Evolutionary conservation across 1,140 invertebrate species (phyloP).

Genomic region (Bradysia coprophila): DNA sequence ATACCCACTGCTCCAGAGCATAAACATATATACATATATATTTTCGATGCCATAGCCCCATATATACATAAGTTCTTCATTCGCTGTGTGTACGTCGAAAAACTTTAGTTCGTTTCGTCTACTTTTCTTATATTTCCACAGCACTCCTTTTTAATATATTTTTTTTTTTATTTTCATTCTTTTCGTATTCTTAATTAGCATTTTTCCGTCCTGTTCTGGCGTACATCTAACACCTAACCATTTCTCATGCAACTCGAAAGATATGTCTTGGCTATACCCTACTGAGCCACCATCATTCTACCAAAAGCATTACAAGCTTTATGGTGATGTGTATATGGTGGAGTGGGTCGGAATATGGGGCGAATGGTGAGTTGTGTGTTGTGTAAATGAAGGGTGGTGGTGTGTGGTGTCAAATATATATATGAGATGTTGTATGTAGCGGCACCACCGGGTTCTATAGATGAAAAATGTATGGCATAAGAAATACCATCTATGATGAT

Average conservation of each 20-base stretch:
- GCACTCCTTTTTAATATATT: background rate
- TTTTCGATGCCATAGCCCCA: no score
- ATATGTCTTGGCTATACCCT: background rate
- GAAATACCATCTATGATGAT: no score
- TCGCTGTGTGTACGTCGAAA: background rate
- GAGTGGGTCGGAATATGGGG: background rate
- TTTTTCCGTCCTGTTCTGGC: background rate
- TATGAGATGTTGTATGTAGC: no score
- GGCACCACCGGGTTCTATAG: no score
- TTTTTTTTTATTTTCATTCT: background rate
- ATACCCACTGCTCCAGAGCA: no score
- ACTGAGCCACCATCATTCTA: background rate
- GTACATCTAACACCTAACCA: background rate
- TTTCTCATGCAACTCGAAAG: background rate
- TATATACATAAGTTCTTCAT: no score
- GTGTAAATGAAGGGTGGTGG: no score
- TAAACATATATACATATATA: no score
- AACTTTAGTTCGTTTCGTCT: background rate
- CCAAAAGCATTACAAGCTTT: background rate
- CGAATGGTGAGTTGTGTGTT: background rate
- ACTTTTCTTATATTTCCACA: background rate
- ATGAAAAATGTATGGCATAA: no score
- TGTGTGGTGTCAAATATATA: no score
- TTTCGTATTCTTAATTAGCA: background rate
- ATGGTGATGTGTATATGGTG: background rate